These are phyloP conservation scores for Eilema caniola DNA, from an alignment of 2,888 invertebrate genomes.

Conservation along the genomic window DNA sequence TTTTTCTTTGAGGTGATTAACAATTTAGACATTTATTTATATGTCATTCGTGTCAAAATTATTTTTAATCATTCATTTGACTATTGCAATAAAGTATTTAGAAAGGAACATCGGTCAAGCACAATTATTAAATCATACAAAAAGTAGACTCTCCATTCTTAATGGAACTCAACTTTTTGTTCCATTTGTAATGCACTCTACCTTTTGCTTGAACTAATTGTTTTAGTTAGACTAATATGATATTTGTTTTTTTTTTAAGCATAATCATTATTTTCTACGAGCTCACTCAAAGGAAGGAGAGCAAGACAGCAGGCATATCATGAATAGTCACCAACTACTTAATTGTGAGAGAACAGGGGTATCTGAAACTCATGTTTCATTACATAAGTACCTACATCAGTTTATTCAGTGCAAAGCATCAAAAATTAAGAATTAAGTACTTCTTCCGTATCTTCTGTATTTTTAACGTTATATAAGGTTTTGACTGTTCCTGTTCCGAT, in stretches of 20 bases:
- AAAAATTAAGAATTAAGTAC: not conserved
- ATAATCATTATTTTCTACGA: not conserved
- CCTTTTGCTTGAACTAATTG: not conserved
- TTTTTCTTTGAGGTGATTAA: not conserved
- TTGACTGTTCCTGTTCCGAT: conserved; percentile 3
- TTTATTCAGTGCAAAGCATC: not conserved
- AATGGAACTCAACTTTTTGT: not conserved
- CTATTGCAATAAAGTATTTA: too few species aligned
- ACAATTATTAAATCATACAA: not conserved
- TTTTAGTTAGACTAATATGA: not conserved
- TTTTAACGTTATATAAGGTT: not conserved
- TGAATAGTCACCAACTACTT: not conserved
- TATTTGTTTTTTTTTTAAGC: too few species aligned
- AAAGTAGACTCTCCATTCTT: too few species aligned
- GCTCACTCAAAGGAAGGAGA: too few species aligned
- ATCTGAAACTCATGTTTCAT: too few species aligned
- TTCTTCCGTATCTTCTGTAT: not conserved
- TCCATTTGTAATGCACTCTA: too few species aligned
- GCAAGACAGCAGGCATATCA: not conserved
- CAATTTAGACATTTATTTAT: not conserved
- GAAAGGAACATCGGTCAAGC: too few species aligned
- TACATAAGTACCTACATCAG: not conserved
- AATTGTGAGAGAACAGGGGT: not conserved
- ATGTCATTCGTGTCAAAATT: not conserved
- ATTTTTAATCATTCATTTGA: not conserved